Evolutionary conservation across 2,888 invertebrate genomes (phyloP).

Genomic region (Thalpophila matura): DNA sequence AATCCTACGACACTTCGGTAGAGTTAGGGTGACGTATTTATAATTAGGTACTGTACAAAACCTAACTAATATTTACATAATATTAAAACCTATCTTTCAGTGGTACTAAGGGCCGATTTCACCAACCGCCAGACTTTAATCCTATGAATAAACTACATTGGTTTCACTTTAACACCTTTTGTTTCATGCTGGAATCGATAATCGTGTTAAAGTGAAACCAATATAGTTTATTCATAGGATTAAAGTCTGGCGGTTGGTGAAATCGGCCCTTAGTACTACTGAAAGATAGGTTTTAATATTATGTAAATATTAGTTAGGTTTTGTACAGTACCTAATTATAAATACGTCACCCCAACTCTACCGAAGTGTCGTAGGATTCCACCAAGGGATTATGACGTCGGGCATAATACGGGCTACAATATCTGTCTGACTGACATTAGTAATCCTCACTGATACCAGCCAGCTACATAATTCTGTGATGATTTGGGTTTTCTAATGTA

Average conservation of each 20-base stretch:
- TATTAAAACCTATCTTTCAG: too few relatives aligned
- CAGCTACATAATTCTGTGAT: background rate
- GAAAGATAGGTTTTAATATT: too few relatives aligned
- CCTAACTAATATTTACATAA: background rate
- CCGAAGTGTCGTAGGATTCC: background rate
- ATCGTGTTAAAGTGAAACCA: too few relatives aligned
- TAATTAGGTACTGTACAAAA: background rate
- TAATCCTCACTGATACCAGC: conserved; percentile 11
- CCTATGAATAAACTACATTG: too few relatives aligned
- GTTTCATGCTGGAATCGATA: too few relatives aligned
- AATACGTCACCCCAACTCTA: background rate
- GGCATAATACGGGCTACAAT: conserved; percentile 6
- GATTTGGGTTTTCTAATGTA: too few relatives aligned
- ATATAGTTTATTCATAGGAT: too few relatives aligned
- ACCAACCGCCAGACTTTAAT: too few relatives aligned
- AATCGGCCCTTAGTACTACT: too few relatives aligned
- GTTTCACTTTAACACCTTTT: too few relatives aligned
- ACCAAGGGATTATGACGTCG: conserved; percentile 18
- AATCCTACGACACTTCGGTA: background rate
- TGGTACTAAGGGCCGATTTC: too few relatives aligned
- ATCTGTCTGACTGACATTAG: conserved; percentile 2
- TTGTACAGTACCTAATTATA: background rate
- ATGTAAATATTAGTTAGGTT: background rate
- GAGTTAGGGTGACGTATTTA: background rate
- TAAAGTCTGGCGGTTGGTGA: too few relatives aligned